phyloP scores from a whole-genome alignment of 2,888 invertebrate genomes.

The Anagyrus pseudococci region DNA sequence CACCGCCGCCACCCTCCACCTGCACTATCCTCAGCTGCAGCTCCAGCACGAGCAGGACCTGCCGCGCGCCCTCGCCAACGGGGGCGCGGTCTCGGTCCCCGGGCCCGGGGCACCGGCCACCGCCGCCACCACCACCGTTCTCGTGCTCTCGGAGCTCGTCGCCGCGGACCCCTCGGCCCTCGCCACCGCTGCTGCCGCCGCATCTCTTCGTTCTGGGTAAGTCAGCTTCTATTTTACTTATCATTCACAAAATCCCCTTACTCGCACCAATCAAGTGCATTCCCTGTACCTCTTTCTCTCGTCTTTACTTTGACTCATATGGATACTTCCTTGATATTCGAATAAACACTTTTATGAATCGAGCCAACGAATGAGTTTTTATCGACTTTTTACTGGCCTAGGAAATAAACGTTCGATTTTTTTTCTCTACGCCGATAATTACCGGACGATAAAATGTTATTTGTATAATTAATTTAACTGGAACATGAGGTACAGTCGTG shows the following conservation, averaged over 20 bases:
- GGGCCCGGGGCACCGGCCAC: slow-evolving; percentile 61
- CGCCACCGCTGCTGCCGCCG: slow-evolving; percentile 48
- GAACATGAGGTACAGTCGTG: too few species aligned
- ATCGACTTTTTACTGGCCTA: too few species aligned
- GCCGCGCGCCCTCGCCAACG: slow-evolving; percentile 54
- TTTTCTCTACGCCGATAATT: too few species aligned
- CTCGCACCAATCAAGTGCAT: too few species aligned
- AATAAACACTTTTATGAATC: too few species aligned
- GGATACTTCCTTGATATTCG: too few species aligned
- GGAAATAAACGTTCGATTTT: too few species aligned
- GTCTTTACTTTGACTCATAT: too few species aligned
- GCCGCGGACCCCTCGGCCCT: slow-evolving; percentile 72
- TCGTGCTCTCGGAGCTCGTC: slow-evolving; percentile 76
- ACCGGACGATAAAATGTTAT: too few species aligned
- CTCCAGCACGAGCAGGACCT: slow-evolving; percentile 65
- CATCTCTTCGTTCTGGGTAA: slow-evolving; percentile 55
- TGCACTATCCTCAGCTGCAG: slow-evolving; percentile 65
- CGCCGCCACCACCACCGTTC: slow-evolving; percentile 66
- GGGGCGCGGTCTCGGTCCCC: slow-evolving; percentile 43
- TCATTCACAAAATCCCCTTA: background rate
- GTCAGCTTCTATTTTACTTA: slow-evolving; percentile 38
- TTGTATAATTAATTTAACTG: too few species aligned
- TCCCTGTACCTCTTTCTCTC: too few species aligned
- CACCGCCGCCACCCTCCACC: slow-evolving; percentile 62
- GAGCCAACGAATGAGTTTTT: too few species aligned